Evolutionary conservation across 2,888 invertebrate genomes (phyloP).

Genomic region (Eulithis prunata): DNA sequence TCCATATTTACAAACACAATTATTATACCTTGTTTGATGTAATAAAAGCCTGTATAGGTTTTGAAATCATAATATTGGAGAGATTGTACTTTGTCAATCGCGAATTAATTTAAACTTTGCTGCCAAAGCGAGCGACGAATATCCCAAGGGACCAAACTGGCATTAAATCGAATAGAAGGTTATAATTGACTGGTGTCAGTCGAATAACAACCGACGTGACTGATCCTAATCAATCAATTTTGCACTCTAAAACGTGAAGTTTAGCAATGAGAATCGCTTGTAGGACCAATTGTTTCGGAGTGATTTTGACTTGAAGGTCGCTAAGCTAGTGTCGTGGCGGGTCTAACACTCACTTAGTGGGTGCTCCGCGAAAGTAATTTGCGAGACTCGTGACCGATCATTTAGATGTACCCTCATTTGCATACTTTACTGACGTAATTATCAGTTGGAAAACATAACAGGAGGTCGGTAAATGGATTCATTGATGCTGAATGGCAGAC

Average conservation of each 20-base stretch:
- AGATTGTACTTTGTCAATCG: constrained; percentile 77
- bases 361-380: constrained; percentile 72
- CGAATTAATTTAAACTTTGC: constrained; percentile 82
- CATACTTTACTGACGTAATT: constrained; percentile 71
- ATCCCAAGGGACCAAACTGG: constrained; percentile 72
- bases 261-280: constrained; percentile 46
- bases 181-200: constrained; percentile 74
- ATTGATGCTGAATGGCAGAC: constrained; percentile 48
- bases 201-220: constrained; percentile 66
- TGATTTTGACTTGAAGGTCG: constrained; percentile 53
- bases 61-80: constrained; percentile 70
- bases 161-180: constrained; percentile 81
- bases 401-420: constrained; percentile 66
- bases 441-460: constrained; percentile 54
- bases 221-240: constrained; percentile 57
- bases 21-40: constrained; percentile 51
- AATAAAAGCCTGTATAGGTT: constrained; percentile 58
- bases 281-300: constrained; percentile 36
- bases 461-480: constrained; percentile 61
- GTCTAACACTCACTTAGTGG: constrained; percentile 70
- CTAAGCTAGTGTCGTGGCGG: constrained; percentile 58
- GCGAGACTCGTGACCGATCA: constrained; percentile 64
- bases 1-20: constrained; percentile 36
- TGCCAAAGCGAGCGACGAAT: constrained; percentile 72
- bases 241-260: constrained; percentile 50